phyloP scores from a whole-genome alignment of 2,113 vertebrate genomes.

The Poecilia latipinna region DNA sequence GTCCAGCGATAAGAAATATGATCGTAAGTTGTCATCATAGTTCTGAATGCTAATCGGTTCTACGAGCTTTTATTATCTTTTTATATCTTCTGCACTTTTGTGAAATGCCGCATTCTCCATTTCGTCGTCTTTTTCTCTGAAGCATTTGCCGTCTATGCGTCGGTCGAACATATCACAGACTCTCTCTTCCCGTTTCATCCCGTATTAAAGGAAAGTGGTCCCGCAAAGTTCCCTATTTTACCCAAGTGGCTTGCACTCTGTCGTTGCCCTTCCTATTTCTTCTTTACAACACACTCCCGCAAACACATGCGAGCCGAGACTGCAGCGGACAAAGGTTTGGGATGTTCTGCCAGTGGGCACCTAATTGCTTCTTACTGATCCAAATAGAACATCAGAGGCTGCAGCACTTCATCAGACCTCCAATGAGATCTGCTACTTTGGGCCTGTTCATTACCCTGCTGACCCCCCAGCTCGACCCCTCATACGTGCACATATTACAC shows the following conservation, averaged over 20 bases:
- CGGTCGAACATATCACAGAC: background rate
- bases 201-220: conserved; percentile 25
- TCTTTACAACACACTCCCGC: conserved; percentile 24
- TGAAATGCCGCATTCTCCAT: too few species aligned
- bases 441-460: conserved; percentile 80
- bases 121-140: background rate
- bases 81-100: too few species aligned
- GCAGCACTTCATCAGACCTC: conserved; percentile 79
- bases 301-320: conserved; percentile 34
- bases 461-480: conserved; percentile 75
- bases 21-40: background rate
- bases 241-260: conserved; percentile 10
- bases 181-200: conserved; percentile 2
- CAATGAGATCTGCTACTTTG: conserved; percentile 69
- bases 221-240: conserved; percentile 7
- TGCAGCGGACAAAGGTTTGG: conserved; percentile 55
- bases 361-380: conserved; percentile 84
- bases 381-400: conserved; percentile 83
- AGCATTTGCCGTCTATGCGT: background rate
- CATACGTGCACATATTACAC: conserved; percentile 70
- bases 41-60: background rate
- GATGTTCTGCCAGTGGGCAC: conserved; percentile 76
- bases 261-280: conserved; percentile 29
- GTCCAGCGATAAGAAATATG: background rate
- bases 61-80: too few species aligned